phyloP scores from a whole-genome alignment of 2,113 vertebrate species.

The Zeus faber region DNA sequence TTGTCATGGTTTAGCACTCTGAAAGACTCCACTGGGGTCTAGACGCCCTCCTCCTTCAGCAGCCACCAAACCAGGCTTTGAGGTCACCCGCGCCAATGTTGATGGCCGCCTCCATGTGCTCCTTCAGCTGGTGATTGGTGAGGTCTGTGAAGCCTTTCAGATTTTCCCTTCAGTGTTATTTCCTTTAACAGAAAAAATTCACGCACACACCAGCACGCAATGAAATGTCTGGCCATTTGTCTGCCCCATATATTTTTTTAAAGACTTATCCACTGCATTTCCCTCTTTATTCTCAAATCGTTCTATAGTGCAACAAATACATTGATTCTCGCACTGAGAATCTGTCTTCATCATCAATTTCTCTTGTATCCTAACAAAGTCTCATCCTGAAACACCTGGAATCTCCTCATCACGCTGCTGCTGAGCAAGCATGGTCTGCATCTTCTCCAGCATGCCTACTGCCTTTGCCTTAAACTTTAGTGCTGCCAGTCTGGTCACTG shows the following conservation, averaged over 20 bases:
- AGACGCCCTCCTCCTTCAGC: conserved; percentile 12
- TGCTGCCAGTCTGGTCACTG: conserved; percentile 23
- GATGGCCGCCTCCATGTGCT: conserved; percentile 16
- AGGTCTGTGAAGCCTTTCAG: conserved; percentile 1
- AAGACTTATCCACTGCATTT: conserved; percentile 6
- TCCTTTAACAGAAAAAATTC: conserved; percentile 6
- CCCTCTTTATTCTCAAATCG: conserved; percentile 2
- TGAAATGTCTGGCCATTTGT: neutral
- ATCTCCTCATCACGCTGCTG: conserved; percentile 23
- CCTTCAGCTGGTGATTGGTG: conserved; percentile 13
- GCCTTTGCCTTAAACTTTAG: conserved; percentile 19
- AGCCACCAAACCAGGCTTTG: conserved; percentile 11
- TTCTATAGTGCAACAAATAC: neutral
- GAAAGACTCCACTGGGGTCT: conserved; percentile 9
- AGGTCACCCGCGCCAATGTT: conserved; percentile 6
- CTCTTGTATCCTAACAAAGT: conserved; percentile 2
- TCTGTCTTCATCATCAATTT: neutral
- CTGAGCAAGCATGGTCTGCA: conserved; percentile 29
- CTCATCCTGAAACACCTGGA: conserved; percentile 19
- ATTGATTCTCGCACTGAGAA: conserved; percentile 2
- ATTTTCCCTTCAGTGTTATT: conserved; percentile 15
- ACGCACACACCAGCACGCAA: conserved; percentile 1
- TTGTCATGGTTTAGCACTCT: conserved; percentile 18
- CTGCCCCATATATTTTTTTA: neutral
- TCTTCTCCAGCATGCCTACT: conserved; percentile 27